These are phyloP conservation scores for Chydorus sphaericus DNA, from an alignment of 2,888 invertebrate species.

Conservation along the genomic window DNA sequence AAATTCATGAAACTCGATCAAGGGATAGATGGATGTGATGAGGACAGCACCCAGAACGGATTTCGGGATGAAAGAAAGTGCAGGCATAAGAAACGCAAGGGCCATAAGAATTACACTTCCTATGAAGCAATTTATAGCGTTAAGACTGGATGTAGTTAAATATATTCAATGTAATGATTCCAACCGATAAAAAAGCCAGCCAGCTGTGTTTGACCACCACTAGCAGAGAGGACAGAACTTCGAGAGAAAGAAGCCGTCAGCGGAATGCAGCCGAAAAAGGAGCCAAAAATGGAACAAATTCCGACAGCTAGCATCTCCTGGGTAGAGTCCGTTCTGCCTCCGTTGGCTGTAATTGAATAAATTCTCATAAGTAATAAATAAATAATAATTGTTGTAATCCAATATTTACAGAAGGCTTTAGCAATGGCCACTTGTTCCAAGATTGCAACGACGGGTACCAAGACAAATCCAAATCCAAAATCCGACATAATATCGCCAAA, in stretches of 20 bases:
- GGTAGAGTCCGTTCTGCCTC: constrained; percentile 28
- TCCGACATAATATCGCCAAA: constrained; percentile 2
- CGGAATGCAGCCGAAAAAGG: constrained; percentile 33
- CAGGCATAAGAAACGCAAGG: constrained; percentile 70
- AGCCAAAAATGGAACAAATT: constrained; percentile 32
- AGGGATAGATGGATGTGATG: constrained; percentile 78
- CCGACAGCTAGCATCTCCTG: constrained; percentile 35
- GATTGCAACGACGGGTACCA: constrained; percentile 70
- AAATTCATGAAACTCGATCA: constrained; percentile 74
- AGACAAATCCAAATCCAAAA: constrained; percentile 12
- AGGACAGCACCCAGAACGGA: constrained; percentile 76
- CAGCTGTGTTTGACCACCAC: constrained; percentile 32
- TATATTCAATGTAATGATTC: not conserved
- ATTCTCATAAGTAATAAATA: not conserved
- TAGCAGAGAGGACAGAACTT: constrained; percentile 34
- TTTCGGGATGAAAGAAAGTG: constrained; percentile 73
- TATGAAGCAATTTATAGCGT: constrained; percentile 26
- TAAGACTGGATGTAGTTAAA: not conserved
- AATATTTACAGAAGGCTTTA: constrained; percentile 65
- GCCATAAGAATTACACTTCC: constrained; percentile 66
- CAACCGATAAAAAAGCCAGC: constrained; percentile 19
- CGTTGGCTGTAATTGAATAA: constrained; percentile 6
- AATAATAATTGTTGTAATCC: not conserved
- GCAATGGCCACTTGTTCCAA: constrained; percentile 90
- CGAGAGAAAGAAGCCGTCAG: constrained; percentile 35